These are phyloP conservation scores for Bimastos eiseni DNA, from an alignment of 2,888 invertebrate genomes.

Conservation along the genomic window DNA sequence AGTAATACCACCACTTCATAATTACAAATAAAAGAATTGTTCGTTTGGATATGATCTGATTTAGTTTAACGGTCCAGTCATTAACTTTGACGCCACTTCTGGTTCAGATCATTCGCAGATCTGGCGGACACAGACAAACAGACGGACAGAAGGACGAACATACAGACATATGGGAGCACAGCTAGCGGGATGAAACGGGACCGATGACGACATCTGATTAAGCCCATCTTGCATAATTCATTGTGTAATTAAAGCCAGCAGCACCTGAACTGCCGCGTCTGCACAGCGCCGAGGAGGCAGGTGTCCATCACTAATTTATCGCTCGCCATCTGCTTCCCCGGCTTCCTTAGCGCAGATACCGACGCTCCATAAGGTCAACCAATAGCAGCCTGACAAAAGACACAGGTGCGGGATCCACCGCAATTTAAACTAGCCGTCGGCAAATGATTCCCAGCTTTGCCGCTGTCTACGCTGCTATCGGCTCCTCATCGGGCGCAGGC, in stretches of 20 bases:
- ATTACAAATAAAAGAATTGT: too few relatives aligned
- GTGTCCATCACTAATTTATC: neutral
- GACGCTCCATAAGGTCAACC: neutral
- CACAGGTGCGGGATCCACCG: neutral
- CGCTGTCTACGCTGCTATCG: neutral
- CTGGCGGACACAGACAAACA: neutral
- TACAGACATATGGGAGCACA: neutral
- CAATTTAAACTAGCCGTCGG: constrained; percentile 3
- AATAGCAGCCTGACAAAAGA: neutral
- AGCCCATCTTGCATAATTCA: constrained; percentile 7
- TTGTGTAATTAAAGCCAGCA: neutral
- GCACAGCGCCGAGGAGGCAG: neutral
- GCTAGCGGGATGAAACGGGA: neutral
- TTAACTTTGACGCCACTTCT: neutral
- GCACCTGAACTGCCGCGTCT: neutral
- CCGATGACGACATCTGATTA: neutral
- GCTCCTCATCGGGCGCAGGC: neutral
- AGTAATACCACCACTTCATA: too few relatives aligned
- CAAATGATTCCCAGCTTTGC: neutral
- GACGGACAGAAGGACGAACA: neutral
- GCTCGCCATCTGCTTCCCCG: neutral
- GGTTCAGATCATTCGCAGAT: neutral
- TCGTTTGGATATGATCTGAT: too few relatives aligned
- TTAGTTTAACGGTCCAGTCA: neutral
- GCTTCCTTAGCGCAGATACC: neutral